Evolutionary conservation across 2,888 invertebrate species (phyloP), one percentile per base, ranked within the genome.

Genomic region (Lepas anatifera): DNA sequence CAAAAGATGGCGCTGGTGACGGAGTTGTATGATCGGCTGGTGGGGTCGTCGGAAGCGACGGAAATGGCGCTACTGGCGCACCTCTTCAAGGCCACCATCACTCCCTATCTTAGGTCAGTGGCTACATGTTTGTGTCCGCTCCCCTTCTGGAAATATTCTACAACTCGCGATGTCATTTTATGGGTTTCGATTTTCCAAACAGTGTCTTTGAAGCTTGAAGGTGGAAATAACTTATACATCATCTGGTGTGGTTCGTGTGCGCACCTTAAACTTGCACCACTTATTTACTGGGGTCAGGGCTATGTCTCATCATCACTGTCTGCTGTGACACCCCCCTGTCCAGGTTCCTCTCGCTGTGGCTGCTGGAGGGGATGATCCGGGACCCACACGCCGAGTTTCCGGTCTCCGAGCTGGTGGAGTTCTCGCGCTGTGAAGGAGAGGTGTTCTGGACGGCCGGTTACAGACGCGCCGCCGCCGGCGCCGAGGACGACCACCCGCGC

Each of bases 311-410:
- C n/a, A n/a, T n/a, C n/a, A n/a, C n/a, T n/a, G n/a, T n/a, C n/a
- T n/a, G n/a, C n/a, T n/a, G n/a, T n/a, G n/a, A n/a, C n/a, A n/a
- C n/a, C 3, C 41, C 41, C 41, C 41, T 7, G 8, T 11, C 2
- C 35, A 58, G 58, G 58, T 72, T 71, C 43, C 67, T 72, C n/a
- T 39, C 68, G 18, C 25, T 52, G 8, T 72, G 72, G 72, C 32
- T 72, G 39, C 69, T 72, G 68, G 70, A 72, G 67, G 72, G 71
- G 3, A 35, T 48, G 18, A 71, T 69, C 63, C 27, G 68, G 16
- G 71, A 72, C 63, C 64, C 46, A 2, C 67, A 64, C 39, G 52
- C 27, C n/a, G 72, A 72, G 50, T 72, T 71, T 46, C 64, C 69
- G 25, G 46, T 72, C 2, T 29, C 43, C n/a, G 39, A 66, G 41